A percentile compares a stretch with the other conserved stretches of the same genome.
These are phyloP conservation scores for Brachionus rubens DNA, from an alignment of 1,140 invertebrate species.

Conservation along the genomic window DNA sequence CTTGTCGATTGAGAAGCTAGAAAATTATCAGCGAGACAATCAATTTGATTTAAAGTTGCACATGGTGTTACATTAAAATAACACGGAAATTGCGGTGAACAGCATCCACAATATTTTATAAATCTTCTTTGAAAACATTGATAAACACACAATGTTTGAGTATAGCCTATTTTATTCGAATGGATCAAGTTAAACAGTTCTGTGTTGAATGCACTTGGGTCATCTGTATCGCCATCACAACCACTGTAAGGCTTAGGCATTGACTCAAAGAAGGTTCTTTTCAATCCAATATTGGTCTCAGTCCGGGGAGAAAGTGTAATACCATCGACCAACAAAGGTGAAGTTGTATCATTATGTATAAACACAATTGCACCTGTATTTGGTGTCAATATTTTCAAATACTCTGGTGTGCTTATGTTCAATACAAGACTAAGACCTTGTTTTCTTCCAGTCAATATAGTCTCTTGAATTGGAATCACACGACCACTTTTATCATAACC, in stretches of 20 bases:
- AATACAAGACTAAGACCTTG: not conserved
- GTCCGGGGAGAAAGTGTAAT: not conserved
- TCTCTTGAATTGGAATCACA: too few relatives aligned
- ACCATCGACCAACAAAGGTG: not conserved
- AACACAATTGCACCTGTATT: constrained; percentile 6
- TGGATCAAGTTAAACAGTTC: not conserved
- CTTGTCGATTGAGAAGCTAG: not conserved
- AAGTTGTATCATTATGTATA: constrained; percentile 13
- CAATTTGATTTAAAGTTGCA: not conserved
- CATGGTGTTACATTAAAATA: not conserved
- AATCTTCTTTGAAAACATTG: not conserved
- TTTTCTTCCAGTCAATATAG: not conserved
- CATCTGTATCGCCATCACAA: not conserved
- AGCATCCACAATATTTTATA: not conserved
- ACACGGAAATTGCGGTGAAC: not conserved
- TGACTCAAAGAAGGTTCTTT: not conserved
- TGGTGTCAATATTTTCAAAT: not conserved
- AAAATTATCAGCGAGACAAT: not conserved
- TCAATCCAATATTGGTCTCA: constrained; percentile 7
- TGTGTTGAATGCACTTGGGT: not conserved
- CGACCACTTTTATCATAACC: not conserved
- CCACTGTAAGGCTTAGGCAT: not conserved
- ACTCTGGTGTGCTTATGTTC: not conserved
- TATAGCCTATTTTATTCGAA: not conserved
- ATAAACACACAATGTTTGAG: not conserved